A percentile compares a stretch with the other conserved stretches of the same genome.
These are phyloP conservation scores for Hippocampus guttulatus DNA, from an alignment of 2,113 vertebrate species.

Conservation along the genomic window DNA sequence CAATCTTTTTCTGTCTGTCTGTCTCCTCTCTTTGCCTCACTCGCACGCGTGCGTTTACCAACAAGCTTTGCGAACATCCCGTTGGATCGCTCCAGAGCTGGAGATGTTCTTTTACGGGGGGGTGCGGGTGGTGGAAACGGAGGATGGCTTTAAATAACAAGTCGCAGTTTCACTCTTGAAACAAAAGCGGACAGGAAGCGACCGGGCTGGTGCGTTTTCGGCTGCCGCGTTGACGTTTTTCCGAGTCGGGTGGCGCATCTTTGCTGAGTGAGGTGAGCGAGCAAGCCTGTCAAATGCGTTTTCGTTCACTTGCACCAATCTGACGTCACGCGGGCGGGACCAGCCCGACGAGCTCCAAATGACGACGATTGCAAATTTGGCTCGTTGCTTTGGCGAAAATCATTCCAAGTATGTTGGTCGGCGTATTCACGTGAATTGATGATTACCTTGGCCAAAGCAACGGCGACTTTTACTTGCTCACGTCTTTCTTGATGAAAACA, in stretches of 20 bases:
- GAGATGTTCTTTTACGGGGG: background rate
- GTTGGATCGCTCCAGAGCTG: conserved; percentile 11
- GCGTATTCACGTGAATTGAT: too few relatives aligned
- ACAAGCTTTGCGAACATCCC: conserved; percentile 8
- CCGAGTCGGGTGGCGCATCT: background rate
- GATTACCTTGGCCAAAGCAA: too few relatives aligned
- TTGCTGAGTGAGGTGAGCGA: conserved; percentile 4
- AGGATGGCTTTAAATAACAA: conserved; percentile 33
- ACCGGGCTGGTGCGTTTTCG: background rate
- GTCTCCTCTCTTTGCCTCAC: background rate
- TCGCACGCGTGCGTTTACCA: background rate
- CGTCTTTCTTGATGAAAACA: too few relatives aligned
- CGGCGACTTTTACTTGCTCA: too few relatives aligned
- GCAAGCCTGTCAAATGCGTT: background rate
- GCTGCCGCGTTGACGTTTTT: background rate
- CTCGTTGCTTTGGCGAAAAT: too few relatives aligned
- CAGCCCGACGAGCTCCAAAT: too few relatives aligned
- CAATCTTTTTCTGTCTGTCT: conserved; percentile 38
- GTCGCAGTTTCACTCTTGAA: conserved; percentile 13
- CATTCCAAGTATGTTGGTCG: too few relatives aligned
- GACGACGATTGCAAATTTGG: too few relatives aligned
- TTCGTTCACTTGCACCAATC: too few relatives aligned
- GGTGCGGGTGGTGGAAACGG: conserved; percentile 8
- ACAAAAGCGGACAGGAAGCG: conserved; percentile 3
- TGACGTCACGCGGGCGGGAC: too few relatives aligned